These are phyloP conservation scores for Drosophila nr. fundita DNA, from an alignment of 2,888 invertebrate genomes.

Conservation along the genomic window DNA sequence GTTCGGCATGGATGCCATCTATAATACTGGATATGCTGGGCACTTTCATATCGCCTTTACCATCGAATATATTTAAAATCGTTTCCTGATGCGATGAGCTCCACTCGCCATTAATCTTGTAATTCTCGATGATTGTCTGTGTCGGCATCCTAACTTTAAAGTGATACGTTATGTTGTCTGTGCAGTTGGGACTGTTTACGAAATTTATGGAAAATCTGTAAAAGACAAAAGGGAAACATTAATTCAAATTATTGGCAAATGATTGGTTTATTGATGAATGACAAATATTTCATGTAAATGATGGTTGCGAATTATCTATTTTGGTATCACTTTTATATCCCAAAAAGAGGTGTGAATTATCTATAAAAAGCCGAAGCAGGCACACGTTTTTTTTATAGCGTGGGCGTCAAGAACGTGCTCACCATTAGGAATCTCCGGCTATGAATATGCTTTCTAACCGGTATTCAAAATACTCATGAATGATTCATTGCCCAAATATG, in stretches of 20 bases:
- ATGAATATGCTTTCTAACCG: conserved; percentile 32
- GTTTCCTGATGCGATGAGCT: conserved; percentile 73
- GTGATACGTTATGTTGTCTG: conserved; percentile 82
- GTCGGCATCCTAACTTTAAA: conserved; percentile 78
- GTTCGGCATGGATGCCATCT: conserved; percentile 47
- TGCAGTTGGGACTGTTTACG: conserved; percentile 74
- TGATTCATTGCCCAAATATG: conserved; percentile 42
- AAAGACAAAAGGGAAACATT: not conserved
- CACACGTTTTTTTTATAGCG: not conserved
- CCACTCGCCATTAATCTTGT: conserved; percentile 82
- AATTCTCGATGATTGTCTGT: conserved; percentile 80
- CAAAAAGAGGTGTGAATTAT: not conserved
- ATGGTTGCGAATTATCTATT: conserved; percentile 29
- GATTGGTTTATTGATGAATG: not conserved
- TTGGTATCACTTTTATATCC: not conserved
- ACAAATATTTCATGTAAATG: conserved; percentile 1
- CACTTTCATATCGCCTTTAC: conserved; percentile 59
- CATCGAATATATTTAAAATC: conserved; percentile 72
- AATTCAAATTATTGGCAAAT: not conserved
- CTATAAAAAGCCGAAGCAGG: conserved; percentile 1
- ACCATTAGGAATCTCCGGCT: conserved; percentile 10
- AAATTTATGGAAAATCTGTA: conserved; percentile 84
- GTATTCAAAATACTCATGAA: conserved; percentile 13
- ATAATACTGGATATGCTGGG: conserved; percentile 34
- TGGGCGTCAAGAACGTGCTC: conserved; percentile 50